Conservation (phyloP, 2,797 vertebrate species). For the Rhyacichthys aspro region DNA sequence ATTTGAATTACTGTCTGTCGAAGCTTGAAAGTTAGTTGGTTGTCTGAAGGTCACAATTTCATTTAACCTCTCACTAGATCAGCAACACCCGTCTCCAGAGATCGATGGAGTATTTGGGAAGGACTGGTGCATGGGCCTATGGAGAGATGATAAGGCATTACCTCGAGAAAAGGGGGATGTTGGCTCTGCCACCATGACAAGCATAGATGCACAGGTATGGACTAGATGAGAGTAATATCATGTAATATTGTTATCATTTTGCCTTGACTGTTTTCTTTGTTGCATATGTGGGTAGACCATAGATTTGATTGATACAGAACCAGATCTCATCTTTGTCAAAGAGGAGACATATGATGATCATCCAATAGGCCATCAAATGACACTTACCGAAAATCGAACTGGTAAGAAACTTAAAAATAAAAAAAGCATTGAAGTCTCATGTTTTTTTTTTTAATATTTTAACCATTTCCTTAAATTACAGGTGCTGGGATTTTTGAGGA, state of each 20-base stretch:
- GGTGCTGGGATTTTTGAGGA: constrained; percentile 68
- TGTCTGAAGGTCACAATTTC: background rate
- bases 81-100: constrained; percentile 63
- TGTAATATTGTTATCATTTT: background rate
- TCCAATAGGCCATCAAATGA: constrained; percentile 70
- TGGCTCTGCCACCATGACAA: constrained; percentile 54
- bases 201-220: constrained; percentile 64
- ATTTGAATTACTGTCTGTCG: background rate
- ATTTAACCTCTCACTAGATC: constrained; percentile 51
- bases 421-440: background rate
- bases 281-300: constrained; percentile 56
- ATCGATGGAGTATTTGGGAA: constrained; percentile 82
- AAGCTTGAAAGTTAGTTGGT: no score
- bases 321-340: constrained; percentile 79
- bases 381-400: constrained; percentile 57
- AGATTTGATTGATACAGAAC: constrained; percentile 71
- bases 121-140: constrained; percentile 83
- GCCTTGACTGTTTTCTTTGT: background rate
- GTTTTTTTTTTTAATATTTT: constrained; percentile 8
- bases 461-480: constrained; percentile 43
- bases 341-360: constrained; percentile 79
- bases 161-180: constrained; percentile 50
- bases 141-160: constrained; percentile 74
- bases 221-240: background rate
- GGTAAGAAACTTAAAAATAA: constrained; percentile 38